A percentile compares a stretch with the other conserved stretches of the same genome.
Evolutionary conservation across 2,888 invertebrate species (phyloP).

Genomic region (Microplitis manilae): DNA sequence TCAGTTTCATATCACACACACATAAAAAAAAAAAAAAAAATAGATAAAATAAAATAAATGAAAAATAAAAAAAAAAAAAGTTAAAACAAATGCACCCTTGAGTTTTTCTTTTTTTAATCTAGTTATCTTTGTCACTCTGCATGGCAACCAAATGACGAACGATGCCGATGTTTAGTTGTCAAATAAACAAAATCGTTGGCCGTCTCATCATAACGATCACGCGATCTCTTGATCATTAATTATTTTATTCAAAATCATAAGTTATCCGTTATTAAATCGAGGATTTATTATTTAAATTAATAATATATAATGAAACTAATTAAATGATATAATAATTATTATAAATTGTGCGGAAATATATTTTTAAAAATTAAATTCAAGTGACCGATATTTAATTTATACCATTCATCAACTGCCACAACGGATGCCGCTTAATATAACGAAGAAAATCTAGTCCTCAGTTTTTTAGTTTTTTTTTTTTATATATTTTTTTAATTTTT

Average conservation of each 20-base stretch:
- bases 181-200: slow-evolving; percentile 39
- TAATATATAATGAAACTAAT: slow-evolving; percentile 10
- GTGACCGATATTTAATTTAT: too few species aligned
- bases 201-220: slow-evolving; percentile 28
- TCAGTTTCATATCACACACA: slow-evolving; percentile 20
- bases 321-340: slow-evolving; percentile 11
- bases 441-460: not conserved
- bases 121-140: slow-evolving; percentile 23
- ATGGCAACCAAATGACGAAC: slow-evolving; percentile 43
- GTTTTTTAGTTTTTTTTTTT: not conserved
- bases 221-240: slow-evolving; percentile 20
- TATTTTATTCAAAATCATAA: slow-evolving; percentile 37
- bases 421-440: not conserved
- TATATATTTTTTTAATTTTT: not conserved
- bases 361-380: not conserved
- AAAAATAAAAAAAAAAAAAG: slow-evolving; percentile 17
- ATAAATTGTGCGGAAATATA: not conserved
- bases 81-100: slow-evolving; percentile 31
- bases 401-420: too few species aligned
- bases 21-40: not conserved
- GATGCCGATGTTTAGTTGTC: slow-evolving; percentile 38
- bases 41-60: not conserved
- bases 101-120: slow-evolving; percentile 26
- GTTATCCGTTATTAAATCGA: slow-evolving; percentile 18
- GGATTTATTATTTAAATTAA: slow-evolving; percentile 7